Evolutionary conservation across 2,888 invertebrate genomes (phyloP).

Genomic region (Notodonta ziczac): DNA sequence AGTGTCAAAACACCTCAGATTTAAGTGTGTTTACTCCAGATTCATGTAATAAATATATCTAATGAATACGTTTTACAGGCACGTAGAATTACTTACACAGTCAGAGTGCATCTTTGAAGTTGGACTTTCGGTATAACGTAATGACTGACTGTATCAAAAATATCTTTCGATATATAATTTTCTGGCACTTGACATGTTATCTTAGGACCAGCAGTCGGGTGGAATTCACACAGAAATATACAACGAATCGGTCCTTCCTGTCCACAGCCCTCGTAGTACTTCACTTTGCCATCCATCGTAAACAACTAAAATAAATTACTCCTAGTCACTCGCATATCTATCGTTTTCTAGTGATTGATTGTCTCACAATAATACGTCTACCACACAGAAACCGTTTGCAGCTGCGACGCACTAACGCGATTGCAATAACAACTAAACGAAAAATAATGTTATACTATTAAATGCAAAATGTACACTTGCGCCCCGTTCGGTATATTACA

Average conservation of each 20-base stretch:
- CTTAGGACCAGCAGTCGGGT: slow-evolving; percentile 90
- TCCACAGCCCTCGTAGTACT: slow-evolving; percentile 84
- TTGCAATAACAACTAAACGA: slow-evolving; percentile 50
- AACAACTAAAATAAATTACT: slow-evolving; percentile 44
- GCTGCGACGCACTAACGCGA: slow-evolving; percentile 40
- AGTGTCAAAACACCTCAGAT: too few species aligned
- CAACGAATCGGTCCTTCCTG: slow-evolving; percentile 90
- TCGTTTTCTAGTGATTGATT: slow-evolving; percentile 19
- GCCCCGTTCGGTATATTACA: slow-evolving; percentile 19
- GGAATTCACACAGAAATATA: slow-evolving; percentile 91
- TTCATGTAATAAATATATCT: too few species aligned
- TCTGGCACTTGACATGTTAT: slow-evolving; percentile 92
- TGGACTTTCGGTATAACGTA: slow-evolving; percentile 94
- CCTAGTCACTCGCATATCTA: slow-evolving; percentile 37
- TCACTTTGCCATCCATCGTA: slow-evolving; percentile 76
- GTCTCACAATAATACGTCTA: slow-evolving; percentile 21
- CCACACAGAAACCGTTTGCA: slow-evolving; percentile 25
- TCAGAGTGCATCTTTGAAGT: slow-evolving; percentile 90
- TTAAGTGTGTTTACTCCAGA: too few species aligned
- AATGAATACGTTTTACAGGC: too few species aligned
- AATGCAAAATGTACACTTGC: slow-evolving; percentile 17
- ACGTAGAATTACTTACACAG: slow-evolving; percentile 86
- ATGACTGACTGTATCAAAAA: slow-evolving; percentile 92
- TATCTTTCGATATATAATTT: slow-evolving; percentile 91
- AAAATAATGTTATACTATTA: slow-evolving; percentile 23